Percentiles rank a stretch among this genome's conserved stretches.
These are phyloP conservation scores for Miichthys miiuy DNA, from an alignment of 2,797 vertebrate genomes.

Conservation along the genomic window DNA sequence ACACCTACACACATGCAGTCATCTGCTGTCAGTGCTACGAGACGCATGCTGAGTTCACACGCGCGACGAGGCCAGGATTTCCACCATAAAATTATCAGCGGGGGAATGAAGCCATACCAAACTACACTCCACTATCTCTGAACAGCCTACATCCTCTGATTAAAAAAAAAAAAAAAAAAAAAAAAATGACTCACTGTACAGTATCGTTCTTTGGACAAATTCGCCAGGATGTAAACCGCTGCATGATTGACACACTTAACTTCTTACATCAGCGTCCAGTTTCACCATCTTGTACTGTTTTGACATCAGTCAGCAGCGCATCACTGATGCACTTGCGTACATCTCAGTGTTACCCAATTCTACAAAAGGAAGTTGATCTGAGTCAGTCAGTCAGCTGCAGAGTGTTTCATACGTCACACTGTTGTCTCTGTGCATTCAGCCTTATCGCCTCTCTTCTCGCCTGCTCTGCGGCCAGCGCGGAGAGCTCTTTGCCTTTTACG, in stretches of 20 bases:
- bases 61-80: constrained; percentile 69
- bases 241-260: constrained; percentile 23
- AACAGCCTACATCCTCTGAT: constrained; percentile 43
- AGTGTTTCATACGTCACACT: constrained; percentile 70
- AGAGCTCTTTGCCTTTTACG: constrained; percentile 38
- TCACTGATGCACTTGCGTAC: constrained; percentile 53
- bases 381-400: constrained; percentile 78
- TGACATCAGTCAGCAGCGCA: constrained; percentile 60
- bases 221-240: not conserved
- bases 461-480: constrained; percentile 14
- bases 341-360: constrained; percentile 64
- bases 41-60: constrained; percentile 63
- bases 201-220: not conserved
- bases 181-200: not conserved
- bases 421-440: constrained; percentile 67
- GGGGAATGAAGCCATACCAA: constrained; percentile 49
- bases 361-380: constrained; percentile 73
- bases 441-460: constrained; percentile 62
- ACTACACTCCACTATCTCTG: constrained; percentile 22
- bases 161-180: constrained; percentile 22
- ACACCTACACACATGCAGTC: constrained; percentile 68
- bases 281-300: constrained; percentile 59
- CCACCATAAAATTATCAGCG: constrained; percentile 71
- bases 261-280: constrained; percentile 21
- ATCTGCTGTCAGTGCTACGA: constrained; percentile 71